These are phyloP conservation scores for Buphagus erythrorhynchus DNA, from an alignment of 2,797 vertebrate genomes.

Conservation along the genomic window DNA sequence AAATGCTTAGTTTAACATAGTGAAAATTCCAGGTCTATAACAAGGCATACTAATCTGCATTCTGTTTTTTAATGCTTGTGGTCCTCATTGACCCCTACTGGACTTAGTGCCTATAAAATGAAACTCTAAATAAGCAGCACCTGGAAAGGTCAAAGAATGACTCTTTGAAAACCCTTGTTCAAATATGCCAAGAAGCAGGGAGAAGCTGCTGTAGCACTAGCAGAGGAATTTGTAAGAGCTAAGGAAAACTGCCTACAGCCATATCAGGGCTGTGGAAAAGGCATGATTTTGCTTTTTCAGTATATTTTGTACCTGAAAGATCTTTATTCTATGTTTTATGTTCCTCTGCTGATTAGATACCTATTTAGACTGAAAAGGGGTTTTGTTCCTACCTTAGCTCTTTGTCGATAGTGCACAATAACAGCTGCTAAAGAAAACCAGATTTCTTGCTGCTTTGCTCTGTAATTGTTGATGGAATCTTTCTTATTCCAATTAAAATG, in stretches of 20 bases:
- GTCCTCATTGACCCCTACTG: not conserved
- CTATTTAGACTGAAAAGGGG: not conserved
- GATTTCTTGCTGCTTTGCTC: not conserved
- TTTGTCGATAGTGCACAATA: not conserved
- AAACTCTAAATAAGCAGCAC: conserved; percentile 21
- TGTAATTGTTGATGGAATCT: not conserved
- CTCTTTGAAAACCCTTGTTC: not conserved
- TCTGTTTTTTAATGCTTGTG: not conserved
- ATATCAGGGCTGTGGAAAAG: not conserved
- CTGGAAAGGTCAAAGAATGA: conserved; percentile 24
- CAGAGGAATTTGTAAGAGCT: not conserved
- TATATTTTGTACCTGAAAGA: conserved; percentile 28
- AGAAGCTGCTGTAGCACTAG: not conserved
- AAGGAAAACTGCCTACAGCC: not conserved
- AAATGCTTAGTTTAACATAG: not conserved
- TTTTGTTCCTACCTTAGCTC: not conserved
- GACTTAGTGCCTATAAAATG: conserved; percentile 30
- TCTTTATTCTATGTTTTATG: not conserved
- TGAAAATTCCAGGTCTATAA: not conserved
- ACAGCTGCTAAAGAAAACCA: not conserved
- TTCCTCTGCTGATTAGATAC: not conserved
- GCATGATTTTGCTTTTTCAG: not conserved
- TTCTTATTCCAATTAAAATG: conserved; percentile 42
- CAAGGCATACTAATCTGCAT: not conserved
- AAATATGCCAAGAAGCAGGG: not conserved